phyloP scores from a whole-genome alignment of 2,888 invertebrate species.

The Polyommatus icarus region DNA sequence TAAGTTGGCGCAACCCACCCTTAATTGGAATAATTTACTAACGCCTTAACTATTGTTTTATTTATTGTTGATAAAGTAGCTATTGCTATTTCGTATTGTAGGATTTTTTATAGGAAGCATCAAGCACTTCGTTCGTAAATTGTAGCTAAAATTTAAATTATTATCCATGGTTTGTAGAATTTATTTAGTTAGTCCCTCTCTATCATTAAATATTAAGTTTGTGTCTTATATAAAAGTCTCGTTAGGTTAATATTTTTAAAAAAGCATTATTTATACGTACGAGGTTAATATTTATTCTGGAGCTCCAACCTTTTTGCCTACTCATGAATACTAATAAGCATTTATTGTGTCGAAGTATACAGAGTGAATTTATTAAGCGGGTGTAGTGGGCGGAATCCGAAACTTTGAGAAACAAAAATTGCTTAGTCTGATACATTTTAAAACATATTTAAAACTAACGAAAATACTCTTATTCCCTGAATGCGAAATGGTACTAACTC shows the following conservation, averaged over 20 bases:
- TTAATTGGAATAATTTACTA: no score
- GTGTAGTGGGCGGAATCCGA: not conserved
- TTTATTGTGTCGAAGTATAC: constrained; percentile 2
- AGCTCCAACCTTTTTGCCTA: not conserved
- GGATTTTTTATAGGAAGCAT: no score
- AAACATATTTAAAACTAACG: not conserved
- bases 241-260: constrained; percentile 24
- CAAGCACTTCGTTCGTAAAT: no score
- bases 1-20: no score
- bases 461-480: not conserved
- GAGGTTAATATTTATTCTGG: constrained; percentile 15
- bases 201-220: no score
- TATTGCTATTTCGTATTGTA: no score
- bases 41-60: no score
- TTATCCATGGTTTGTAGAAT: no score
- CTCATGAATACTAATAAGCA: constrained; percentile 24
- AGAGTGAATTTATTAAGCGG: not conserved
- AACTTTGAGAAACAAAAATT: not conserved
- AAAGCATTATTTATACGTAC: constrained; percentile 3
- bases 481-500: no score
- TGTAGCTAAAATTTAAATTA: no score
- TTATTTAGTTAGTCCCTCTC: no score
- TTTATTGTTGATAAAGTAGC: no score
- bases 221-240: not conserved
- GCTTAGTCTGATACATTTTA: not conserved